Percentiles rank a stretch among this genome's conserved stretches.
Conservation (phyloP, 1,140 invertebrate genomes). For the Plectrocnemia conspersa region DNA sequence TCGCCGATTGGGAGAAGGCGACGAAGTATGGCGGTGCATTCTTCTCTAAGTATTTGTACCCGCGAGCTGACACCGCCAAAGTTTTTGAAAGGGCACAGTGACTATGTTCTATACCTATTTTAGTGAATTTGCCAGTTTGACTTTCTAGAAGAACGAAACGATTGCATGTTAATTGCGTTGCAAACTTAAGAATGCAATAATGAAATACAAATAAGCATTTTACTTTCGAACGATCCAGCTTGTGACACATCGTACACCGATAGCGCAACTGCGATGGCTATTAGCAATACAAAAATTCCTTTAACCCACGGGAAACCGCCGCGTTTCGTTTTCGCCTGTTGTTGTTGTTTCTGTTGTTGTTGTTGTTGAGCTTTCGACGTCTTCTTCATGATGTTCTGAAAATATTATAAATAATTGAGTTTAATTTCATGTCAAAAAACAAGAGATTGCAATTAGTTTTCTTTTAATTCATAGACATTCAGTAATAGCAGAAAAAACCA, state of each 20-base stretch:
- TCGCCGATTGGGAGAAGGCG: conserved; percentile 49
- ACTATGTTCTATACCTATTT: conserved; percentile 56
- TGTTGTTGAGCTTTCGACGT: neutral
- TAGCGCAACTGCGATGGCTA: conserved; percentile 48
- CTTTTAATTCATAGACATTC: too few relatives aligned
- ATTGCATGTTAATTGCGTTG: conserved; percentile 6
- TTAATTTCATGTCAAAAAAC: too few relatives aligned
- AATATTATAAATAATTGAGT: neutral
- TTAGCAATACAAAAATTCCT: conserved; percentile 51
- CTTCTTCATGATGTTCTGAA: neutral
- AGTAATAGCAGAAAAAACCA: too few relatives aligned
- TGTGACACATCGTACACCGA: conserved; percentile 39
- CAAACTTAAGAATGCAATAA: too few relatives aligned
- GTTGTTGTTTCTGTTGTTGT: neutral
- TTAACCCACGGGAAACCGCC: conserved; percentile 54
- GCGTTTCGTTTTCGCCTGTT: conserved; percentile 2
- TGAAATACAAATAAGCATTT: conserved; percentile 6
- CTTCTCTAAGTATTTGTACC: conserved; percentile 59
- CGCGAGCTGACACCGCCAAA: conserved; percentile 53
- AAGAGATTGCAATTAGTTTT: too few relatives aligned
- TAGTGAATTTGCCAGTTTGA: conserved; percentile 54
- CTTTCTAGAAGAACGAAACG: conserved; percentile 47
- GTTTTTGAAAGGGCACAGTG: conserved; percentile 56
- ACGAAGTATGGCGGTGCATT: conserved; percentile 63
- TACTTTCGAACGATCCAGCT: conserved; percentile 32